Evolutionary conservation across 2,888 invertebrate genomes (phyloP).

Genomic region (Scaptodrosophila latifasciaeformis): DNA sequence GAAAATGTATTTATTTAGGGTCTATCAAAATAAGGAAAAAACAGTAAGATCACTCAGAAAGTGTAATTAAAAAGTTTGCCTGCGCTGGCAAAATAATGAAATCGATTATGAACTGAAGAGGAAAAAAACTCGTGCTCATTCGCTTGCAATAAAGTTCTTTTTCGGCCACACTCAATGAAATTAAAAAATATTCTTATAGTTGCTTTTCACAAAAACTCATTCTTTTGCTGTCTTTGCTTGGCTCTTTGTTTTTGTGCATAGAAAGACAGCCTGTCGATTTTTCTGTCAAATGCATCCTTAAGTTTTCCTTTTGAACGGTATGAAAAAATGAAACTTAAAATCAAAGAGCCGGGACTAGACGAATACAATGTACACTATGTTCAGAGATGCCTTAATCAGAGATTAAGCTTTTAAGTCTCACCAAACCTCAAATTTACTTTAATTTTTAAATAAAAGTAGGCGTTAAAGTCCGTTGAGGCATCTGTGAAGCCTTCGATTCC

Average conservation of each 20-base stretch:
- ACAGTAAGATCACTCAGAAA: conserved; percentile 44
- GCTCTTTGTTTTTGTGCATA: conserved; percentile 43
- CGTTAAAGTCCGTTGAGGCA: too few species aligned
- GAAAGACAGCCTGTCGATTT: conserved; percentile 6
- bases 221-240: conserved; percentile 15
- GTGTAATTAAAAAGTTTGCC: conserved; percentile 62
- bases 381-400: too few species aligned
- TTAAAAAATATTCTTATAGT: conserved; percentile 37
- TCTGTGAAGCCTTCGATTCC: too few species aligned
- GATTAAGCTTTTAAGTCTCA: too few species aligned
- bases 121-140: not conserved
- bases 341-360: too few species aligned
- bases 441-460: too few species aligned
- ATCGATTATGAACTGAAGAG: conserved; percentile 53
- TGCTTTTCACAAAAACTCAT: conserved; percentile 37
- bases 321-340: too few species aligned
- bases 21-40: not conserved
- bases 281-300: conserved; percentile 39
- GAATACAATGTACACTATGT: too few species aligned
- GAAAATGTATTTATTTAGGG: conserved; percentile 26
- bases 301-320: too few species aligned
- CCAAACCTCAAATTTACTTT: too few species aligned
- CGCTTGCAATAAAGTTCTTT: conserved; percentile 1
- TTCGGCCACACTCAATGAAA: conserved; percentile 41
- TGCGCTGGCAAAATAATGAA: conserved; percentile 54